Conservation (phyloP, 1,140 invertebrate genomes). For the Dermatophagoides farinae region DNA sequence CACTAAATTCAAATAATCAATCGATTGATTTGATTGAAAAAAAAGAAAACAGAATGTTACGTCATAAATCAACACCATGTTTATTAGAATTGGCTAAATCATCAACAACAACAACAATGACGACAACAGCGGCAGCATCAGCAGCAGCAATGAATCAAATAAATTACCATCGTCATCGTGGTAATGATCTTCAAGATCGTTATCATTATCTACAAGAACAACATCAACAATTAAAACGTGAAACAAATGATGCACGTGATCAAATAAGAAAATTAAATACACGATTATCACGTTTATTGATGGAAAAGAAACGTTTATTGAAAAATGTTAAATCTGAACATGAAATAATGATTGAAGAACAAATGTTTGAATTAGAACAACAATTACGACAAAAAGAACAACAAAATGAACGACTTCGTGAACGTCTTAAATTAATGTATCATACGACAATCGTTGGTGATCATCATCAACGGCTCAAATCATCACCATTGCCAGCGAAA, state of each 20-base stretch:
- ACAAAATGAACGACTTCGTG: conserved; percentile 1
- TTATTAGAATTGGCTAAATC: background rate
- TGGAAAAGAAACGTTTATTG: conserved; percentile 9
- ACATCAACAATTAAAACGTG: conserved; percentile 1
- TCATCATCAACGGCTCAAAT: background rate
- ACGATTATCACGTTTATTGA: background rate
- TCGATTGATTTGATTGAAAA: background rate
- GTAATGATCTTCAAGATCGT: conserved; percentile 4
- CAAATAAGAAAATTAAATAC: background rate
- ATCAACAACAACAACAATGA: background rate
- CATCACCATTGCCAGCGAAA: background rate
- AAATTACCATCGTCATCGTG: background rate
- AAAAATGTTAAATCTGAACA: background rate
- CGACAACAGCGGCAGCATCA: no score
- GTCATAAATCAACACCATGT: background rate
- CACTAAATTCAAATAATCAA: background rate
- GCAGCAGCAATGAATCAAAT: no score
- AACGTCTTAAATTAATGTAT: background rate
- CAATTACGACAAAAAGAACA: background rate
- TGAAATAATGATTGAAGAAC: conserved; percentile 5
- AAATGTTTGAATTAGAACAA: conserved; percentile 6
- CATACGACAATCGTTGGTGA: background rate
- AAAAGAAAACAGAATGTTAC: background rate
- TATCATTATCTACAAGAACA: conserved; percentile 4
- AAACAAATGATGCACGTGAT: background rate